Base-by-base conservation (phyloP, 2,797 vertebrate species). In the Pseudocheirus occidentalis region DNA sequence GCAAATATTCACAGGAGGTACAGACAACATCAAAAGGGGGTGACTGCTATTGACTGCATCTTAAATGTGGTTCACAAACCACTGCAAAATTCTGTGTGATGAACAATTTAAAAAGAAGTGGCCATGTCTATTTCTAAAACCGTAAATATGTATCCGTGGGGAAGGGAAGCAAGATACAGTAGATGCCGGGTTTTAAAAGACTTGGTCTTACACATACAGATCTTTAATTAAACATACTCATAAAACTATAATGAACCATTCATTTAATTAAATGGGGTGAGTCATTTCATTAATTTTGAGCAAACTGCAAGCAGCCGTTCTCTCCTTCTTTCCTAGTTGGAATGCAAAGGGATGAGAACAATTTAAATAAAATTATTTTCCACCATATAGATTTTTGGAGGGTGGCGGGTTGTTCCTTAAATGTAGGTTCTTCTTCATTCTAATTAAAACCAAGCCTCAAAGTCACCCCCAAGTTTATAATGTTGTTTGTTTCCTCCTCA, bases 271-370 rank as follows among this genome's bases (percentile, higher is more conserved):
- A 97, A 97, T 95, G 96, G 96, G 97, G 96, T 98, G 97, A 98
- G 96, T 97, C 96, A 97, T 98, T 98, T 98, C 97, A 98, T 98
- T 98, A 98, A 97, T 97, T 98, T 98, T 98, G 97, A 98, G 97
- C 96, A 96, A 97, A 97, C 94, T 57, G 62, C 96, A 92, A 95
- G 96, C 96, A 94, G 91, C 46, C 62, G 50, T 97, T 66, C 95
- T 96, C 94, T 96, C 96, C 96, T 98, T 57, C 94, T 96, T 87
- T 87, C 73, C 40, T 55, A 1, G 93, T 90, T 93, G 93, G 95
- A 97, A 98, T 97, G 98, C 96, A 96, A 97, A 97, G 97, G 96
- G 95, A 96, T 96, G 90, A 96, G 97, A 97, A 93, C 97, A 97
- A 93, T 98, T 96, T 93, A 95, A 96, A 95, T 96, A 95, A 91